Conservation (phyloP, 1,140 invertebrate species). For the Saccostrea glomerata region DNA sequence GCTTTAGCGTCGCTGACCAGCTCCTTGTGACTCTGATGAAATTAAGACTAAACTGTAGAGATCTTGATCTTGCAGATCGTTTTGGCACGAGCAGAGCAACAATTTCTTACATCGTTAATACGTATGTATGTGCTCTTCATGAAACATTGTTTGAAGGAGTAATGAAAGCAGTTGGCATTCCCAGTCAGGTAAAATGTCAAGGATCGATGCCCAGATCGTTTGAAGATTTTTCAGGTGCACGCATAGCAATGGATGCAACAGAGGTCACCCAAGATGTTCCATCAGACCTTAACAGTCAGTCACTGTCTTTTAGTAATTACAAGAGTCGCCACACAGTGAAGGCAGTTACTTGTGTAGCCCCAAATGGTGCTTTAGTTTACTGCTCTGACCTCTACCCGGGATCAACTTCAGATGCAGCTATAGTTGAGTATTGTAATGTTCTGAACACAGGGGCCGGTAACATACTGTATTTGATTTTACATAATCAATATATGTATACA, state of each 20-base stretch:
- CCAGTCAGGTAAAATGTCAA: constrained; percentile 46
- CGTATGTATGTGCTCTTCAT: too few relatives aligned
- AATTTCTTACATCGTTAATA: too few relatives aligned
- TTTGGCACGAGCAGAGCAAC: neutral
- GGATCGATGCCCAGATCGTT: constrained; percentile 50
- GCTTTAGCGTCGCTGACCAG: too few relatives aligned
- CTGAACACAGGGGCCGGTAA: too few relatives aligned
- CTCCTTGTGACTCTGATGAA: too few relatives aligned
- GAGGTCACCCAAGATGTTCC: constrained; percentile 52
- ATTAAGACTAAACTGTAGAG: neutral
- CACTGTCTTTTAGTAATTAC: too few relatives aligned
- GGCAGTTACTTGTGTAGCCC: too few relatives aligned
- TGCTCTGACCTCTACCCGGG: too few relatives aligned
- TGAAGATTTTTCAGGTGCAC: constrained; percentile 43
- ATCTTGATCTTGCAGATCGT: neutral
- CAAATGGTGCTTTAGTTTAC: too few relatives aligned
- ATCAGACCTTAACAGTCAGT: constrained; percentile 24
- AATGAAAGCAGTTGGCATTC: constrained; percentile 45
- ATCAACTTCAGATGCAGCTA: constrained; percentile 40
- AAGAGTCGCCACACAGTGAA: too few relatives aligned
- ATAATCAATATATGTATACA: too few relatives aligned
- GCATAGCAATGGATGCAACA: constrained; percentile 52
- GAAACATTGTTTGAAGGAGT: constrained; percentile 27
- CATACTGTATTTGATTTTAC: too few relatives aligned
- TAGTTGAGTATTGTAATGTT: neutral